phyloP scores from a whole-genome alignment of 2,797 vertebrate genomes.

The Sebastes matsubarae region DNA sequence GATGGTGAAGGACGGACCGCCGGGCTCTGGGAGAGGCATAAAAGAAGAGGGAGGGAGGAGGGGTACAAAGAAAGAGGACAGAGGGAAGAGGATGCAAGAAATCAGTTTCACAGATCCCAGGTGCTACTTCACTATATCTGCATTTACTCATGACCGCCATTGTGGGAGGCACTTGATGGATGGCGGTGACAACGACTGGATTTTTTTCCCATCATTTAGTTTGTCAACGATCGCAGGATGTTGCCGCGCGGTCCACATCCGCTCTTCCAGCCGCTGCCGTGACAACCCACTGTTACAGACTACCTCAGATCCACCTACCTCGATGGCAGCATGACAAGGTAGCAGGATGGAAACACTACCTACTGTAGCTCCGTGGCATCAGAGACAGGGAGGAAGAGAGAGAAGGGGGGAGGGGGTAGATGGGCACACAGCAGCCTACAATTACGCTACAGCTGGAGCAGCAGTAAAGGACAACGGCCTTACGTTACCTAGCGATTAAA shows the following conservation, averaged over 20 bases:
- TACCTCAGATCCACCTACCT: conserved; percentile 55
- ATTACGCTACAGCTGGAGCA: conserved; percentile 73
- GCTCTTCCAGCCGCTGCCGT: conserved; percentile 16
- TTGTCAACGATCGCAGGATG: conserved; percentile 36
- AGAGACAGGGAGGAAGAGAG: conserved; percentile 28
- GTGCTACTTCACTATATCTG: conserved; percentile 19
- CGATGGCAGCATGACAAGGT: conserved; percentile 61
- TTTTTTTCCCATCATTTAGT: conserved; percentile 41
- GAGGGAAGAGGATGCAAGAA: neutral
- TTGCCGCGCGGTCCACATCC: conserved; percentile 20
- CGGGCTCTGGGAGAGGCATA: conserved; percentile 86
- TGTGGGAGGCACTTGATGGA: conserved; percentile 39
- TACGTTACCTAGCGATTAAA: conserved; percentile 59
- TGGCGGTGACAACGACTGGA: conserved; percentile 21
- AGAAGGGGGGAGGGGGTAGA: conserved; percentile 16
- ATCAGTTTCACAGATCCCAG: conserved; percentile 13
- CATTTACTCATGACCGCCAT: conserved; percentile 20
- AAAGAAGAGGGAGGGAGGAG: neutral
- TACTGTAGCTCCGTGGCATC: conserved; percentile 50
- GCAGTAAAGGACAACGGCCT: conserved; percentile 52
- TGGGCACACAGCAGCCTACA: conserved; percentile 61
- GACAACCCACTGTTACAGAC: conserved; percentile 65
- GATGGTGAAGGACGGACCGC: conserved; percentile 99
- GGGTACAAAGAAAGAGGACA: conserved; percentile 19
- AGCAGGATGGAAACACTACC: conserved; percentile 51